Evolutionary conservation across 2,888 invertebrate species (phyloP).

Genomic region (Sympetrum striolatum): DNA sequence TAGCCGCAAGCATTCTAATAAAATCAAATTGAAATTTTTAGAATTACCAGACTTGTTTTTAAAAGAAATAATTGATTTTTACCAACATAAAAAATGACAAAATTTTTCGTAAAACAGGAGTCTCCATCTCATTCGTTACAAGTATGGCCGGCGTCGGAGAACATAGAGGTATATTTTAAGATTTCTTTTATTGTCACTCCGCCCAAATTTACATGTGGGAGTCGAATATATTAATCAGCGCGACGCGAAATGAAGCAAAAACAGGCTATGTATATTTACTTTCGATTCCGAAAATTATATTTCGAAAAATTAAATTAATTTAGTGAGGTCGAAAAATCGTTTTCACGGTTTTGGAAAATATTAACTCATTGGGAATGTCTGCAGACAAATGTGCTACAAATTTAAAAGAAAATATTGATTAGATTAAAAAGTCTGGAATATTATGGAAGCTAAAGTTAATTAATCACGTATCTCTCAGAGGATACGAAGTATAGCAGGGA

Average conservation of each 20-base stretch:
- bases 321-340: background rate
- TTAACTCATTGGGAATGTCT: background rate
- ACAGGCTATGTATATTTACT: background rate
- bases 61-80: no score
- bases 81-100: no score
- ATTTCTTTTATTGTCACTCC: background rate
- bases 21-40: no score
- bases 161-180: background rate
- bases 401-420: background rate
- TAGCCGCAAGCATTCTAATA: no score
- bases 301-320: background rate
- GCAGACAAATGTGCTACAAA: background rate
- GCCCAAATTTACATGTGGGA: background rate
- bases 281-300: no score
- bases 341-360: background rate
- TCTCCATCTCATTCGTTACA: no score
- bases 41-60: no score
- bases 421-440: no score
- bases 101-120: no score
- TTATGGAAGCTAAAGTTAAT: no score
- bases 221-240: background rate
- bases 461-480: no score
- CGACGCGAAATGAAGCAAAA: background rate
- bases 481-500: no score
- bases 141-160: background rate